Evolutionary conservation across 2,797 vertebrate genomes (phyloP), one percentile per base, ranked within the genome.

Genomic region (Geotrypetes seraphini): DNA sequence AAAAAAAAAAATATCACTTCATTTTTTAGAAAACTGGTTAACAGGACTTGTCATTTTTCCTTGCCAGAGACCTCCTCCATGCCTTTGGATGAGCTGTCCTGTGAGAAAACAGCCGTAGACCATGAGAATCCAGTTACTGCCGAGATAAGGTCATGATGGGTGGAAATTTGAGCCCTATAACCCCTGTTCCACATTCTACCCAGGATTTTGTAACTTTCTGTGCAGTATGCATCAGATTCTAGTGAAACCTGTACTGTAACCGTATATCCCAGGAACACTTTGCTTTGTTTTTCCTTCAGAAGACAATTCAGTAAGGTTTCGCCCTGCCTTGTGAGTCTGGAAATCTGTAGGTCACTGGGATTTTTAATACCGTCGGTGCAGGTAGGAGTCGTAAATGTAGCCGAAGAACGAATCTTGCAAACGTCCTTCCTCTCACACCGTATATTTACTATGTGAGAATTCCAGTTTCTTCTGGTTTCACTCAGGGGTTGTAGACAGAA

Each of bases 121-220:
- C 47, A 35, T 53, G 66, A 47, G 53, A 64, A 59, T 12, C 9
- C 13, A 22, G 37, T 21, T 47, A 43, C 38, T 49, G 36, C 36
- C 4, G 7, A 42, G 50, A 27, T 44, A 39, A 43, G 53, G 57
- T 56, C 63, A 25, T 3, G 27, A 11, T 34, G 10, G 29, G 43
- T 13, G 43, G 66, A 66, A 71, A 69, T 43, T 51, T 3, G 63
- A 74, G 57, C 50, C 53, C 33, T 46, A 35, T 43, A 15, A 63
- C 57, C 61, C 69, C 56, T 65, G 60, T 39, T 52, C 63, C 48
- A 47, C 29, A 21, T 19, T 25, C 38, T 5, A 28, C 3, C 47
- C 16, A 46, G 48, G 55, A 25, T 41, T 36, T 22, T n/a, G 32
- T 15, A 36, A 29, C 28, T 23, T 36, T 32, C 34, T 0, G 1